phyloP scores from a whole-genome alignment of 1,140 invertebrate species.

The Muscidifurax raptorellus region DNA sequence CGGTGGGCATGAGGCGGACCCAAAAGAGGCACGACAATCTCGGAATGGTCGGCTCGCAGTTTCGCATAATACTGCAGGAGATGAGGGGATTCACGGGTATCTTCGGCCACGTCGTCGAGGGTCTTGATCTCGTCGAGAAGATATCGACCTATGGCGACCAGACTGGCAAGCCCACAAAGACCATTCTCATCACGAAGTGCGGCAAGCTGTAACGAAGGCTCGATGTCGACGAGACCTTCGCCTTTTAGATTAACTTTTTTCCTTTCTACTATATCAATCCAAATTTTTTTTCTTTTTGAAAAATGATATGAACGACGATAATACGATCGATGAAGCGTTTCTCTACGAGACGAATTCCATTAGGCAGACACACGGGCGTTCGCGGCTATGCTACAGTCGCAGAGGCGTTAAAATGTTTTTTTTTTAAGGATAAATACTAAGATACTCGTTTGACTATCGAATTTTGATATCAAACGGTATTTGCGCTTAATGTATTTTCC shows the following conservation, averaged over 20 bases:
- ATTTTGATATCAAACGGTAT: not conserved
- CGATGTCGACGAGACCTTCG: conserved; percentile 35
- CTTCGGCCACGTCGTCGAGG: conserved; percentile 88
- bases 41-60: conserved; percentile 89
- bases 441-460: not conserved
- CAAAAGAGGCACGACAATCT: conserved; percentile 87
- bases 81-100: conserved; percentile 90
- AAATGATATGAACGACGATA: conserved; percentile 1
- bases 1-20: conserved; percentile 88
- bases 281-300: conserved; percentile 25
- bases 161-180: conserved; percentile 85
- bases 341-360: not conserved
- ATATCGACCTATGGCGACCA: conserved; percentile 86
- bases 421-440: not conserved
- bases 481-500: not conserved
- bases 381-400: not conserved
- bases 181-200: conserved; percentile 85
- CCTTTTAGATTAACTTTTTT: conserved; percentile 38
- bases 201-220: conserved; percentile 79
- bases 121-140: conserved; percentile 87
- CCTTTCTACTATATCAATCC: conserved; percentile 6
- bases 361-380: not conserved
- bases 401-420: conserved; percentile 3
- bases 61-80: conserved; percentile 87
- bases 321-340: conserved; percentile 29